Evolutionary conservation across 1,140 invertebrate species (phyloP).

Genomic region (Varroa destructor): DNA sequence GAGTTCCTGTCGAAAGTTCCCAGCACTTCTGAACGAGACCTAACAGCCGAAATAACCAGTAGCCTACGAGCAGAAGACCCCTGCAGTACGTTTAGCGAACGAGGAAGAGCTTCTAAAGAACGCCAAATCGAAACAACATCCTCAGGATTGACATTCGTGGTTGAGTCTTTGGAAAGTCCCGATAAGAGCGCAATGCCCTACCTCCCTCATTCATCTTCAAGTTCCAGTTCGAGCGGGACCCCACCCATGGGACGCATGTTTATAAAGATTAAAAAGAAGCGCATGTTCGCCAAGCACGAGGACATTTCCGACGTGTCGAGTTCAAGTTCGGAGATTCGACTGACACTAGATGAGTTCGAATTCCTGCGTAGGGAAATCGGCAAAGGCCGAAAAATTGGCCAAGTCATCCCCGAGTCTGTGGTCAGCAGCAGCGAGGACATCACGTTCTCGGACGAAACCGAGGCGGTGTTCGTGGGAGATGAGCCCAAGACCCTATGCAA

Average conservation of each 20-base stretch:
- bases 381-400: constrained; percentile 25
- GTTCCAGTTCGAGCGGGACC: constrained; percentile 23
- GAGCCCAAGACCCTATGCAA: constrained; percentile 27
- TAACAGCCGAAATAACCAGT: background rate
- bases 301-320: constrained; percentile 23
- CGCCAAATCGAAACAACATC: constrained; percentile 7
- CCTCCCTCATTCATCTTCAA: constrained; percentile 13
- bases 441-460: constrained; percentile 25
- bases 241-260: constrained; percentile 25
- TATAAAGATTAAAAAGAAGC: constrained; percentile 22
- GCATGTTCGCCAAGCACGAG: constrained; percentile 13
- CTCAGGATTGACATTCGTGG: constrained; percentile 15
- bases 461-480: constrained; percentile 24
- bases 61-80: background rate
- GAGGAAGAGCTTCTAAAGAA: constrained; percentile 11
- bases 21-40: background rate
- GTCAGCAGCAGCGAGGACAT: constrained; percentile 27
- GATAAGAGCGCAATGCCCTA: background rate
- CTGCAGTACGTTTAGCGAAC: background rate
- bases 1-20: constrained; percentile 18
- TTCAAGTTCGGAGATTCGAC: constrained; percentile 17
- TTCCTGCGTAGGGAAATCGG: constrained; percentile 26
- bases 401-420: constrained; percentile 15
- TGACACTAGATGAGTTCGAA: constrained; percentile 25
- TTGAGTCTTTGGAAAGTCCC: constrained; percentile 22